Evolutionary conservation across 2,888 invertebrate species (phyloP).

Genomic region (Dione vanillae): DNA sequence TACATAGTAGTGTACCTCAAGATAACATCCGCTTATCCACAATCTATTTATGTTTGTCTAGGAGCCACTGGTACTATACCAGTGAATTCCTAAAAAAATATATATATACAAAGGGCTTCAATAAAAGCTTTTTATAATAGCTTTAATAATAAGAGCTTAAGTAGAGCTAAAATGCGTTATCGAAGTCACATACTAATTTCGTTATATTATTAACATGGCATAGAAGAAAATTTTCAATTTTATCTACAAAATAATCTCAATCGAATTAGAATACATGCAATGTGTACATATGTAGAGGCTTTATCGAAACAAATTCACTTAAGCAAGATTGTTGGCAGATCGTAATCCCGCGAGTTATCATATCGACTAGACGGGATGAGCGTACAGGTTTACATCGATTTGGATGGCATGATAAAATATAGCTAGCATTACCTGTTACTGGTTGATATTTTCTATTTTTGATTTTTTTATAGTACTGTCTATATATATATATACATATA

Average conservation of each 20-base stretch:
- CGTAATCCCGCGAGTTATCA: slow-evolving; percentile 44
- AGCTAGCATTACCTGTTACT: neutral
- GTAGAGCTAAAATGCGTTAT: neutral
- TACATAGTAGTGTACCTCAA: too few species aligned
- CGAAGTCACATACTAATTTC: neutral
- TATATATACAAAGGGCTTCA: too few species aligned
- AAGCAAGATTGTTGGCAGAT: slow-evolving; percentile 44
- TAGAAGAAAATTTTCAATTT: slow-evolving; percentile 33
- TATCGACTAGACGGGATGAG: slow-evolving; percentile 36
- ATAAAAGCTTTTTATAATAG: neutral
- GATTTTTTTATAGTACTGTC: too few species aligned
- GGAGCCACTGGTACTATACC: too few species aligned
- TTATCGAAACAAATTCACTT: slow-evolving; percentile 42
- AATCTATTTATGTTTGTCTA: too few species aligned
- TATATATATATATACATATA: neutral
- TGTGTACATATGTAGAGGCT: neutral
- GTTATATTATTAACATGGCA: neutral
- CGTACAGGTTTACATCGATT: slow-evolving; percentile 39
- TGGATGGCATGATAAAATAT: slow-evolving; percentile 36
- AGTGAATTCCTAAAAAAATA: too few species aligned
- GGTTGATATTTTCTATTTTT: neutral
- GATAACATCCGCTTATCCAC: too few species aligned
- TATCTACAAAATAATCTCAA: slow-evolving; percentile 17
- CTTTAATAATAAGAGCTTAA: too few species aligned
- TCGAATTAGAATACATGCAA: slow-evolving; percentile 22